Conservation (phyloP, 1,140 invertebrate species). For the Aphaenogaster rudis region DNA sequence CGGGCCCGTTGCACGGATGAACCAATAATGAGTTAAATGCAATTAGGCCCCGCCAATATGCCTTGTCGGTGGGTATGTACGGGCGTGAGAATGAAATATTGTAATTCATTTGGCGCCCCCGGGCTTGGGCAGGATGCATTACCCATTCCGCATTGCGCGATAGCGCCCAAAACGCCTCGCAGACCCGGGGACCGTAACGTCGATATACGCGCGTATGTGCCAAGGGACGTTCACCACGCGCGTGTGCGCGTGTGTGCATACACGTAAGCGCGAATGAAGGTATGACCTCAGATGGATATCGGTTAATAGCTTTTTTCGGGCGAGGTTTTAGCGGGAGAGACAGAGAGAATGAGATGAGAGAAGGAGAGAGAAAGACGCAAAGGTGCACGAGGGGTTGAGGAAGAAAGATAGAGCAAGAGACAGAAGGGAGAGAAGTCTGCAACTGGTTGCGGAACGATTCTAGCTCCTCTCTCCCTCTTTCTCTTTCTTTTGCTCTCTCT, state of each 20-base stretch:
- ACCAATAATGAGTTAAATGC: constrained; percentile 81
- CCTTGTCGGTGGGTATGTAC: constrained; percentile 68
- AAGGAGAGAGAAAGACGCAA: neutral
- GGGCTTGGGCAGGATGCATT: constrained; percentile 79
- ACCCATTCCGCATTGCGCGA: constrained; percentile 78
- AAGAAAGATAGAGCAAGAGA: neutral
- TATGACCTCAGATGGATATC: constrained; percentile 85
- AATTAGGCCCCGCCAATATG: constrained; percentile 77
- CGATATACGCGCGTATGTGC: constrained; percentile 23
- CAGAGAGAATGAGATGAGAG: constrained; percentile 8
- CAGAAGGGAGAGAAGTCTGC: constrained; percentile 1
- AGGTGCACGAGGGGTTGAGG: neutral
- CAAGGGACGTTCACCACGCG: constrained; percentile 55
- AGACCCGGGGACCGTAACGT: constrained; percentile 19
- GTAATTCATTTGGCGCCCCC: constrained; percentile 81
- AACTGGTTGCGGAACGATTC: constrained; percentile 57
- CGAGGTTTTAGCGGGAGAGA: constrained; percentile 59
- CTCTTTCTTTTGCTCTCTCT: neutral
- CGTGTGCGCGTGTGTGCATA: neutral
- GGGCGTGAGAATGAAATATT: constrained; percentile 82
- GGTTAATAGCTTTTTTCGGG: constrained; percentile 84
- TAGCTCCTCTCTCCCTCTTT: neutral
- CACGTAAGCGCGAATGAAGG: constrained; percentile 73
- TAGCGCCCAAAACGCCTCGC: constrained; percentile 73
- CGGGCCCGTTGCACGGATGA: constrained; percentile 58